These are phyloP conservation scores for Oxygymnocypris stewartii DNA, from an alignment of 2,113 vertebrate species.

Conservation along the genomic window DNA sequence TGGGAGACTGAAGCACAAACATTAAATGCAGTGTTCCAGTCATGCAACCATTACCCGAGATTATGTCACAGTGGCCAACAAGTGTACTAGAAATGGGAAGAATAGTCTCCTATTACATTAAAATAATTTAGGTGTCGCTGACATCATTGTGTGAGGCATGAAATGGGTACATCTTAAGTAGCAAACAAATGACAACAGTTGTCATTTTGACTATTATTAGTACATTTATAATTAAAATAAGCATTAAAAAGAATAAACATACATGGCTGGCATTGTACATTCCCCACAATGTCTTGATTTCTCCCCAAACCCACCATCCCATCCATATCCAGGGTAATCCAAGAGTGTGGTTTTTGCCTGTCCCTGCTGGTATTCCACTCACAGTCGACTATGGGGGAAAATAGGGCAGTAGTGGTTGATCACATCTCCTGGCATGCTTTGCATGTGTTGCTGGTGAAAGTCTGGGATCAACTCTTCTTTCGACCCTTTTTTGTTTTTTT, in stretches of 20 bases:
- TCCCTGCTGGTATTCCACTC: slow-evolving; percentile 34
- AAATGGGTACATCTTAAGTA: background rate
- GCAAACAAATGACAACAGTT: background rate
- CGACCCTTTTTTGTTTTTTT: background rate
- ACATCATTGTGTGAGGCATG: background rate
- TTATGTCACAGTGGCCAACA: background rate
- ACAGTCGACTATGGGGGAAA: slow-evolving; percentile 16
- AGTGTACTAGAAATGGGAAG: background rate
- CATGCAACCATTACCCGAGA: background rate
- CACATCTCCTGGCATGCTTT: slow-evolving; percentile 51
- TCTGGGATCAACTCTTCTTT: slow-evolving; percentile 8
- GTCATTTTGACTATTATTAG: background rate
- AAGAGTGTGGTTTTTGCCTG: slow-evolving; percentile 15
- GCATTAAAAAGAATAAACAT: background rate
- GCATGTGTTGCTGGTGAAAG: slow-evolving; percentile 19
- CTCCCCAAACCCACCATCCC: background rate
- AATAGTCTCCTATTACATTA: background rate
- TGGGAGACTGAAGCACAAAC: background rate
- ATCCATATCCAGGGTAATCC: background rate
- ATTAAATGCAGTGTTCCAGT: slow-evolving; percentile 11
- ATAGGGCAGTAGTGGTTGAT: slow-evolving; percentile 41
- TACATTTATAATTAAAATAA: background rate
- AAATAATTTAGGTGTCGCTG: background rate
- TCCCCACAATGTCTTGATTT: background rate
- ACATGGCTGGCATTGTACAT: background rate